Evolutionary conservation across 2,797 vertebrate species (phyloP), one percentile per base, ranked within the genome.

Genomic region (Pangasius sanitwongsei): DNA sequence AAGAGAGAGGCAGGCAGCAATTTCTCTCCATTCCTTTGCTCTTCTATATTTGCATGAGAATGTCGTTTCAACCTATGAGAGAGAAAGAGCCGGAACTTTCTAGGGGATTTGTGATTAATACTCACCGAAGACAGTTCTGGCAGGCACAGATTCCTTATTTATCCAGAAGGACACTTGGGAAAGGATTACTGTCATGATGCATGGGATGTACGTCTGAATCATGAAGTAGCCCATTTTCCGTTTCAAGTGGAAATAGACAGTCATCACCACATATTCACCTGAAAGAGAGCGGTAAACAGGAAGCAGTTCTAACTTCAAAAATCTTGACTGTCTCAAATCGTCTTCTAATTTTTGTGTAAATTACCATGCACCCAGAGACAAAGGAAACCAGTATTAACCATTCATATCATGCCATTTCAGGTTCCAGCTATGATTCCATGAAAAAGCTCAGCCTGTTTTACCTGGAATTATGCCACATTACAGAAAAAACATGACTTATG

Each of bases 131-230:
- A 99, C 99, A 53, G 98, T 99, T 94, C 99, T 97, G 75, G 99
- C 98, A 61, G 99, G 99, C 92, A 99, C 98, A 0, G 99, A 99
- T 92, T 99, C 98, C 93, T 99, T 99, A 95, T 99, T 99, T 96
- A 99, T 99, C 99, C 99, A 99, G 97, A 99, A 99, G 84, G 99
- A 99, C 96, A 99, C 99, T 97, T 99, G 99, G 93, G 99, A 99
- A 93, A 99, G 98, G 95, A 99, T 98, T 92, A 99, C 99, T 87
- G 99, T 99, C 99, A 99, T 99, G 93, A 99, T 99, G 95, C 99
- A 99, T 48, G 99, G 99, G 92, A 99, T 99, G 92, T 99, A 99
- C 0, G 98, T 99, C 95, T 99, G 99, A 94, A 99, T 99, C 98
- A 99, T 98, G 95, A 99, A 99, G 96, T 99, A 99, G 93, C 99